A percentile compares a stretch with the other conserved stretches of the same genome.
Evolutionary conservation across 2,888 invertebrate species (phyloP).

Genomic region (Boloria euphrosyne): DNA sequence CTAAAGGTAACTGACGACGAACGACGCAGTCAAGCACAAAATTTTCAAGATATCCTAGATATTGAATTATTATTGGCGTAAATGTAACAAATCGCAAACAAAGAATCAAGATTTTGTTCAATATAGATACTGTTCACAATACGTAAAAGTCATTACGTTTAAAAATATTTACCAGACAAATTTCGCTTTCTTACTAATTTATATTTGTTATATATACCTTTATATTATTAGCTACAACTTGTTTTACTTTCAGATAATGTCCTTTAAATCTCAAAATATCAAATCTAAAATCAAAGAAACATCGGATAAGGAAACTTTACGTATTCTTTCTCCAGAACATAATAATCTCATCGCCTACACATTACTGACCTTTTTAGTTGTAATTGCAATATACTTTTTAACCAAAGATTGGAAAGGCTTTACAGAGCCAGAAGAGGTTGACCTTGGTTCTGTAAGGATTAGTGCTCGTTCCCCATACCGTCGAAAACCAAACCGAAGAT

Average conservation of each 20-base stretch:
- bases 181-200: too few species aligned
- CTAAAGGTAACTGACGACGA: too few species aligned
- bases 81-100: too few species aligned
- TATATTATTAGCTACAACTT: too few species aligned
- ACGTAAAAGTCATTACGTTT: too few species aligned
- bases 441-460: slow-evolving; percentile 58
- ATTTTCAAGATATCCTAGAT: too few species aligned
- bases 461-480: slow-evolving; percentile 43
- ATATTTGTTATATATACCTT: too few species aligned
- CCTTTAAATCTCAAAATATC: slow-evolving; percentile 29
- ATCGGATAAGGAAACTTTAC: slow-evolving; percentile 32
- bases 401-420: slow-evolving; percentile 61
- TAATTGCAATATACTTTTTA: slow-evolving; percentile 50
- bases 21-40: too few species aligned
- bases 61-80: too few species aligned
- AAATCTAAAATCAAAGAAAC: slow-evolving; percentile 37
- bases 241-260: slow-evolving; percentile 34
- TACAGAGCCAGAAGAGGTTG: slow-evolving; percentile 63
- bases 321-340: slow-evolving; percentile 23
- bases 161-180: too few species aligned
- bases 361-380: slow-evolving; percentile 49
- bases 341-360: slow-evolving; percentile 50
- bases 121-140: too few species aligned
- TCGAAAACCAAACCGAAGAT: slow-evolving; percentile 33
- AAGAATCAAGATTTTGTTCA: too few species aligned